phyloP scores from a whole-genome alignment of 2,888 invertebrate species.

The Aphodius sticticus region DNA sequence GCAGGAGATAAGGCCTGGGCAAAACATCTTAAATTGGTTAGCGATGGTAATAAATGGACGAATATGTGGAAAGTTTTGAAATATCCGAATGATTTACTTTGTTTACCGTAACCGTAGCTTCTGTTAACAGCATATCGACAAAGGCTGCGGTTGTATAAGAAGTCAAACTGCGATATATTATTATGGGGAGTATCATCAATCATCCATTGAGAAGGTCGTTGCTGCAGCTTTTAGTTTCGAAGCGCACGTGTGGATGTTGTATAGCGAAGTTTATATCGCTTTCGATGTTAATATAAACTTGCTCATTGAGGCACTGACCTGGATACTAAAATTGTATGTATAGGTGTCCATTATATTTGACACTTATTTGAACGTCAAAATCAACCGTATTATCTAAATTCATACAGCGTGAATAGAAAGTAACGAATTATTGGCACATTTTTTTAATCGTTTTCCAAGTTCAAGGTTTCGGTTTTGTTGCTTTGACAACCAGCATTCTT shows the following conservation, averaged over 20 bases:
- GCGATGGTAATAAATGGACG: neutral
- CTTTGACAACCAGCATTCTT: too few species aligned
- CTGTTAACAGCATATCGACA: neutral
- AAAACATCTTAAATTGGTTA: constrained; percentile 4
- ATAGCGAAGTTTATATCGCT: neutral
- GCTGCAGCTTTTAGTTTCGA: neutral
- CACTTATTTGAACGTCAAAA: too few species aligned
- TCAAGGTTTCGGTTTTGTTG: too few species aligned
- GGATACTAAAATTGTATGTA: too few species aligned
- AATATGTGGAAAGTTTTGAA: constrained; percentile 4
- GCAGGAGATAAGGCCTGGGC: neutral
- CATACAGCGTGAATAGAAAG: too few species aligned
- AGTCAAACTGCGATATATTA: neutral
- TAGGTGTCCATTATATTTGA: too few species aligned
- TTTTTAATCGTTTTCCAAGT: too few species aligned
- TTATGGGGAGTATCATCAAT: neutral
- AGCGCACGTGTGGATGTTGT: neutral
- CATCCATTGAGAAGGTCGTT: neutral
- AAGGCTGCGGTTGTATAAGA: neutral
- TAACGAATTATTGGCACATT: too few species aligned
- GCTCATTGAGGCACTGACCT: too few species aligned
- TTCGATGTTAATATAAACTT: neutral
- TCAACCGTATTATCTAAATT: too few species aligned
- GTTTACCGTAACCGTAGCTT: neutral
- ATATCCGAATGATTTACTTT: neutral